phyloP scores from a whole-genome alignment of 2,888 invertebrate genomes.

The Microdon myrmicae region DNA sequence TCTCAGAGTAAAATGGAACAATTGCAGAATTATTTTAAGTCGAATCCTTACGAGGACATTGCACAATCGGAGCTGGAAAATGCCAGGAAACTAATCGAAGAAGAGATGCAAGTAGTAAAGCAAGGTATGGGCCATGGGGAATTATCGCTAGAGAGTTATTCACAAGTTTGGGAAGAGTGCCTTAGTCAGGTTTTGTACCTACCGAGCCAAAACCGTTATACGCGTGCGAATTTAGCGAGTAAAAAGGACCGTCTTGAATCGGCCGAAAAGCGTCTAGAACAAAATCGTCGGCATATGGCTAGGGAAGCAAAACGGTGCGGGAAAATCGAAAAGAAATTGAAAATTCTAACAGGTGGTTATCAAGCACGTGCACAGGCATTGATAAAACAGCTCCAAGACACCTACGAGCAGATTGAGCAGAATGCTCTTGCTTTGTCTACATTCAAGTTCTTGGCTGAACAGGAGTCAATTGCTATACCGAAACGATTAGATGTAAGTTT shows the following conservation, averaged over 20 bases:
- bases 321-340: slow-evolving; percentile 96
- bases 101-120: slow-evolving; percentile 91
- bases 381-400: slow-evolving; percentile 86
- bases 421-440: slow-evolving; percentile 89
- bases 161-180: slow-evolving; percentile 98
- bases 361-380: slow-evolving; percentile 84
- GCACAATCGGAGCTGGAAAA: slow-evolving; percentile 74
- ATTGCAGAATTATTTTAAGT: slow-evolving; percentile 84
- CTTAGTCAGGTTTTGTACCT: slow-evolving; percentile 90
- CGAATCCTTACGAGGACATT: slow-evolving; percentile 84
- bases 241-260: slow-evolving; percentile 97
- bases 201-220: slow-evolving; percentile 91
- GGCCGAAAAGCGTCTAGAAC: slow-evolving; percentile 89
- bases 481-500: slow-evolving; percentile 81
- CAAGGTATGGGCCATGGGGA: slow-evolving; percentile 97
- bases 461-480: slow-evolving; percentile 91
- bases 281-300: slow-evolving; percentile 95
- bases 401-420: slow-evolving; percentile 91
- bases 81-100: slow-evolving; percentile 75
- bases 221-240: slow-evolving; percentile 91
- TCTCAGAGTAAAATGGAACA: slow-evolving; percentile 68
- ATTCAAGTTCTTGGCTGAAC: slow-evolving; percentile 87
- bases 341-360: slow-evolving; percentile 94
- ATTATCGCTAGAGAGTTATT: slow-evolving; percentile 88
- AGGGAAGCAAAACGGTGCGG: slow-evolving; percentile 96